Base-by-base conservation (phyloP, 2,797 vertebrate genomes). In the Crypturellus tataupa region DNA sequence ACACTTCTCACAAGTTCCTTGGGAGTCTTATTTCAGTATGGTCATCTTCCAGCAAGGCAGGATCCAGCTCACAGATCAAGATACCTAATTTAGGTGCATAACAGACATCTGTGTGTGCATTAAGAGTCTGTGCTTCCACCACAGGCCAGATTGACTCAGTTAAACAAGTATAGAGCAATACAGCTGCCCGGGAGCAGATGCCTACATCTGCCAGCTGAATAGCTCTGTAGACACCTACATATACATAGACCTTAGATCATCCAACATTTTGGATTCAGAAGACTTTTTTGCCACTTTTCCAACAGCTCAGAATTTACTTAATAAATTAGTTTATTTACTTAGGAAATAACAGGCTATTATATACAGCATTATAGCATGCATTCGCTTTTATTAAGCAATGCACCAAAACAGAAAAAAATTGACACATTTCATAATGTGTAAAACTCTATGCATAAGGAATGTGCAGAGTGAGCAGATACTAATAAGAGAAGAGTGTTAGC, bases 341-440 rank as follows among this genome's bases (percentile, higher is more conserved):
- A 81, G 85, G 71, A 94, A 87, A 87, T 64, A 79, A 73, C 87
- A 90, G 83, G 89, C 63, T 53, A 39, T 56, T 93, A 27, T 49
- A 87, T 51, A 51, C 14, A 51, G 12, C 24, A 51, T 51, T 51
- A 25, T 25, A 79, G 81, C 89, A 87, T 67, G 29, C 3, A 69
- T 70, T n/a, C 70, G 15, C 80, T 58, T 77, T 77, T 77, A 19
- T 85, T 93, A 84, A 90, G 89, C 25, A 89, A 63, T 75, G n/a
- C 2, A 58, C 47, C 71, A 86, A 90, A 88, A 24, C 29, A 81
- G 77, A 88, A 92, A 92, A 67, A 51, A 51, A 25, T 84, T 84
- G 9, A 49, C 64, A 82, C 40, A 73, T 69, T 33, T 33, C 18
- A 4, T 73, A 55, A 67, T 9, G 35, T 25, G 60, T 35, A 85